Evolutionary conservation across 37 sponge, comb jelly and placozoan genomes (phyloP).

Genomic region (Eunapius fragilis): DNA sequence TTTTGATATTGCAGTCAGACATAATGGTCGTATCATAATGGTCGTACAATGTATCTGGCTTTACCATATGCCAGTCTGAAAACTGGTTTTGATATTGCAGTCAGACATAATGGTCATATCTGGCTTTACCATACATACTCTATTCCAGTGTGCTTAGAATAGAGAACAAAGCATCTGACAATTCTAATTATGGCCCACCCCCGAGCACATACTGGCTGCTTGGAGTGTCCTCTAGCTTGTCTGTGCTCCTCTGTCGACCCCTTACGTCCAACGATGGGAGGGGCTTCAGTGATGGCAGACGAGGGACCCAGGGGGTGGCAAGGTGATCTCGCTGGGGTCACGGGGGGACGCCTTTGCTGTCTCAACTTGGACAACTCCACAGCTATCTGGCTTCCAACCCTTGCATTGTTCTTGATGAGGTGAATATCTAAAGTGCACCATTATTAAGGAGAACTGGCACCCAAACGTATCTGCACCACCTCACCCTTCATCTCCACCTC

Average conservation of each 20-base stretch:
- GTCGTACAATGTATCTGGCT: too few species aligned
- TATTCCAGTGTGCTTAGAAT: too few species aligned
- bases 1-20: too few species aligned
- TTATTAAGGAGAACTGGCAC: background rate
- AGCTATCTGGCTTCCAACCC: slow-evolving; percentile 84
- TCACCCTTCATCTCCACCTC: background rate
- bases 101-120: too few species aligned
- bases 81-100: too few species aligned
- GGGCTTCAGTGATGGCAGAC: background rate
- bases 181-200: too few species aligned
- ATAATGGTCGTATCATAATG: too few species aligned
- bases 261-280: background rate
- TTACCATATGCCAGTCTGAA: too few species aligned
- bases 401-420: slow-evolving; percentile 89
- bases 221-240: background rate
- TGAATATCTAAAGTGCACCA: slow-evolving; percentile 70
- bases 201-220: background rate
- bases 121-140: too few species aligned
- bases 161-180: too few species aligned
- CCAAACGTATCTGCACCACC: background rate
- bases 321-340: background rate
- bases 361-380: slow-evolving; percentile 48
- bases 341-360: background rate
- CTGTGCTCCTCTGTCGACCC: background rate
- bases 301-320: background rate